Base-by-base conservation (phyloP, 2,113 vertebrate species). In the Acanthochromis polyacanthus region DNA sequence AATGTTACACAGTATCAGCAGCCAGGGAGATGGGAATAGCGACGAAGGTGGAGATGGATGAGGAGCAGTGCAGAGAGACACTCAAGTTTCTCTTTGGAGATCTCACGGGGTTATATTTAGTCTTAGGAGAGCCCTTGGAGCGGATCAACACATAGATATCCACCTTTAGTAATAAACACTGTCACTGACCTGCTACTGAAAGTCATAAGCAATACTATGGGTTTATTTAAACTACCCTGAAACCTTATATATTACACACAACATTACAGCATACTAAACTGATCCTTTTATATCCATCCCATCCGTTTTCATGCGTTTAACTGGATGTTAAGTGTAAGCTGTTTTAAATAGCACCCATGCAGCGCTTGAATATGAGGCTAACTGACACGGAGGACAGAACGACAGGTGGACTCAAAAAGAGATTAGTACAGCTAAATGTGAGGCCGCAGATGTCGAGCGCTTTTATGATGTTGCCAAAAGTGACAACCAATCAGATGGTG, bases 31-130 rank as follows among this genome's bases (percentile, higher is more conserved):
- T 72, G 79, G 78, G 71, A 74, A 75, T 59, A 80, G 84, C 28
- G 46, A 80, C 30, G 25, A 85, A 88, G 82, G 78, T 85, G 71
- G 78, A 88, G 81, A 88, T 76, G 78, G 85, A 86, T 76, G 81
- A 87, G 83, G 73, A 88, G 53, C 28, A 16, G 32, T 23, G 76
- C 53, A 78, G 64, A 10, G 17, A 70, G 77, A 65, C 61, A 46
- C 63, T 93, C 90, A 59, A 85, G 84, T 93, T 93, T 91, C 91
- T 78, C 68, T 82, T 71, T 20, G 23, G 80, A 90, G 85, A 88
- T 89, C 84, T 93, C 75, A 64, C 70, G 4, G 57, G 70, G 89
- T 74, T 93, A 93, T 86, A 88, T 93, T 86, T 93, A 93, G 91
- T 70, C 56, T 85, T 62, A 91, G 91, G 90, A 91, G 90, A 93